Base-by-base conservation (phyloP, 2,888 invertebrate genomes). In the Antheraea assamensis region DNA sequence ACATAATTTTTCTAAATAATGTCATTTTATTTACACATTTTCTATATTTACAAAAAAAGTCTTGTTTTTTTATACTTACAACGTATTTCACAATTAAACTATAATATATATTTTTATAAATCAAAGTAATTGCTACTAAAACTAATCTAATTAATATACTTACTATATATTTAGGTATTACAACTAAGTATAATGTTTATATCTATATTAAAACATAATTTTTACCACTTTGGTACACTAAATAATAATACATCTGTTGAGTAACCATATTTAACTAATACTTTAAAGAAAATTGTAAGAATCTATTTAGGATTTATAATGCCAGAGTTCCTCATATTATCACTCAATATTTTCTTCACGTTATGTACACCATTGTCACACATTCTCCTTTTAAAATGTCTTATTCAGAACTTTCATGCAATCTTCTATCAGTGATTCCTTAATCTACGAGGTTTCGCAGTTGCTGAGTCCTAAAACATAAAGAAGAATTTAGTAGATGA, bases 391-490 rank as follows among this genome's bases (percentile, higher is more conserved):
- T 66, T 68, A 7, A 31, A 30, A 68, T 10, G 31, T 68, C 68
- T 31, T 35, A 21, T 68, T n/a, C 0, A 35, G 21, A 31, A 31
- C 17, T 15, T 68, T 35, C 13, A 21, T 21, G 35, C n/a, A 35
- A 35, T 19, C 15, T 2, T 73, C 61, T 27, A 71, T 71, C 58
- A 47, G 31, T 74, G 75, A 72, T 71, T 74, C 73, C 72, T 58
- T 75, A 21, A 47, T 47, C 80, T 82, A 80, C 76, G 84, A 79
- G 81, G 83, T 80, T 79, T 85, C 80, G 80, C 86, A 84, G 80
- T 87, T 78, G 77, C 80, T 76, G 76, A 80, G 77, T 79, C 83
- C 90, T 91, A 88, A 78, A 89, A 87, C 15, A 78, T 35, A 78
- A 71, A 19, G 27, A 64, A 30, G 1, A 15, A 27, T 0, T 58